Percentiles rank a stretch among this genome's conserved stretches.
phyloP scores from a whole-genome alignment of 2,797 vertebrate species.

The Loriculus beryllinus region DNA sequence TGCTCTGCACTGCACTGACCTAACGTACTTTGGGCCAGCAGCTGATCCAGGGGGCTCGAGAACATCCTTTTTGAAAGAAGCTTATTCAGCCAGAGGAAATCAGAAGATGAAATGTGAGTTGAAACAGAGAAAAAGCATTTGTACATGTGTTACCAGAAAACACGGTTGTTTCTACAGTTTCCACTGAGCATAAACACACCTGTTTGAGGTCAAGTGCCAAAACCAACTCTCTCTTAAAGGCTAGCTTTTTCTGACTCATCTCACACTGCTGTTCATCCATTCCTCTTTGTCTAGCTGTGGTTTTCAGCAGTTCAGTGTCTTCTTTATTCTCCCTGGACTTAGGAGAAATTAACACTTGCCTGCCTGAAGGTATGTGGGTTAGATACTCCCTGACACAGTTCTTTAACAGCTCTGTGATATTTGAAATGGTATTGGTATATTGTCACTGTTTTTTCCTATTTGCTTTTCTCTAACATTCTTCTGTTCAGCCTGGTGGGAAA shows the following conservation, averaged over 20 bases:
- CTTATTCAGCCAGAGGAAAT: not conserved
- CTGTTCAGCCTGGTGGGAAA: not conserved
- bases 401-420: not conserved
- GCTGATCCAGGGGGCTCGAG: not conserved
- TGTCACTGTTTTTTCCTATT: not conserved
- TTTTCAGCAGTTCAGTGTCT: not conserved
- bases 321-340: slow-evolving; percentile 1
- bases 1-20: not conserved
- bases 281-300: not conserved
- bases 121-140: not conserved
- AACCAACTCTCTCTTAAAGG: not conserved
- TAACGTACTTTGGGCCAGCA: not conserved
- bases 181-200: slow-evolving; percentile 8
- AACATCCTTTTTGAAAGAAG: not conserved
- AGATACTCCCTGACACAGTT: not conserved
- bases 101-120: not conserved
- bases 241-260: not conserved
- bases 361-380: not conserved
- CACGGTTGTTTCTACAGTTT: not conserved
- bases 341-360: not conserved
- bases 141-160: not conserved
- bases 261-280: not conserved
- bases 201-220: not conserved
- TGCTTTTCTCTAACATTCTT: not conserved
- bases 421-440: not conserved